A percentile compares a stretch with the other conserved stretches of the same genome.
Evolutionary conservation across 2,797 vertebrate species (phyloP).

Genomic region (Paedocypris micromegethes): DNA sequence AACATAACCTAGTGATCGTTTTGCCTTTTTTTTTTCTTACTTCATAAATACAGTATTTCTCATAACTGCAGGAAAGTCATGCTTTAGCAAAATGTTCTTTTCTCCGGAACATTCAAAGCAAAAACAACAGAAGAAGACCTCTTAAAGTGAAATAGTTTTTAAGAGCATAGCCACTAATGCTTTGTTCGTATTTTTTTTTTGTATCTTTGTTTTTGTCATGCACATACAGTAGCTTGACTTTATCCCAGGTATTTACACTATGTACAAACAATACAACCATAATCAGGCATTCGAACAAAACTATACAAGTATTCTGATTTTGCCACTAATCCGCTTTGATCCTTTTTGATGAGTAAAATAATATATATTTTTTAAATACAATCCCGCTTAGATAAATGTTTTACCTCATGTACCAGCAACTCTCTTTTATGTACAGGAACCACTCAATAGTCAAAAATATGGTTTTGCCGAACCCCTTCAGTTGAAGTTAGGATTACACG

Average conservation of each 20-base stretch:
- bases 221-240: slow-evolving; percentile 90
- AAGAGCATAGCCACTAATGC: slow-evolving; percentile 99
- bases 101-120: slow-evolving; percentile 99
- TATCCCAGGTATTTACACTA: slow-evolving; percentile 97
- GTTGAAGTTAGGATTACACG: too few relatives aligned
- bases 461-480: slow-evolving; percentile 86
- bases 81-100: slow-evolving; percentile 98
- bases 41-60: slow-evolving; percentile 95
- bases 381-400: slow-evolving; percentile 97
- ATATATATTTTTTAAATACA: slow-evolving; percentile 93
- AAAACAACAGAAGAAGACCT: slow-evolving; percentile 82
- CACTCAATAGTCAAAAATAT: slow-evolving; percentile 96
- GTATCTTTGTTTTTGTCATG: slow-evolving; percentile 96
- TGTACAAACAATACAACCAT: slow-evolving; percentile 99
- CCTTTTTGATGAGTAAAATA: slow-evolving; percentile 98
- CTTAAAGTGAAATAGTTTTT: slow-evolving; percentile 99
- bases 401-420: slow-evolving; percentile 78
- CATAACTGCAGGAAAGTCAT: slow-evolving; percentile 95
- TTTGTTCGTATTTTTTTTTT: slow-evolving; percentile 85
- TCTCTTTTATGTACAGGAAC: slow-evolving; percentile 97
- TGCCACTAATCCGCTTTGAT: slow-evolving; percentile 95
- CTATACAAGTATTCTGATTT: slow-evolving; percentile 99
- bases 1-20: slow-evolving; percentile 93
- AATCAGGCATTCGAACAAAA: slow-evolving; percentile 98
- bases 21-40: slow-evolving; percentile 85